These are phyloP conservation scores for Diarsia brunnea DNA, from an alignment of 2,888 invertebrate species.

Conservation along the genomic window DNA sequence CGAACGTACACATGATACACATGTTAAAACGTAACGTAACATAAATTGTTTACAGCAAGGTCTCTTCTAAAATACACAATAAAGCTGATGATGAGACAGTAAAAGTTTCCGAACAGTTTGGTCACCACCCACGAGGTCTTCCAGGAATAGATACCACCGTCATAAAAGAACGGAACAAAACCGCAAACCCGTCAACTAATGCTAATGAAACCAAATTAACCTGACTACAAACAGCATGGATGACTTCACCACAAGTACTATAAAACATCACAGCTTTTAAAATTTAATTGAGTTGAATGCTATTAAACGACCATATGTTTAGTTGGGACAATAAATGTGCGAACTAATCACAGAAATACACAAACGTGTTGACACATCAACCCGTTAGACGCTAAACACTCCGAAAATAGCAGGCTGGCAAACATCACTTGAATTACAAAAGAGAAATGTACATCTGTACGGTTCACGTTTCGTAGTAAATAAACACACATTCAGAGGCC, in stretches of 20 bases:
- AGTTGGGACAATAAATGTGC: constrained; percentile 53
- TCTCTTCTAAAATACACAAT: constrained; percentile 72
- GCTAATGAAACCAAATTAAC: constrained; percentile 82
- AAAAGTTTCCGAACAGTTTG: constrained; percentile 76
- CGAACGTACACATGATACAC: neutral
- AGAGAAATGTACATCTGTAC: constrained; percentile 66
- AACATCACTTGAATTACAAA: constrained; percentile 76
- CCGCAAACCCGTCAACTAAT: constrained; percentile 78
- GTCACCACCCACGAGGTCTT: constrained; percentile 82
- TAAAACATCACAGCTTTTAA: constrained; percentile 52
- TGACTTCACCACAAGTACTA: constrained; percentile 69
- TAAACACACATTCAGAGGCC: constrained; percentile 68
- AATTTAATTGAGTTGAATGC: constrained; percentile 51
- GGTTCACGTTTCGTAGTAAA: constrained; percentile 68
- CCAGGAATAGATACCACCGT: constrained; percentile 82
- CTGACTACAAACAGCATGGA: constrained; percentile 76
- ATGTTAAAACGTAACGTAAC: constrained; percentile 45
- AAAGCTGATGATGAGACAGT: constrained; percentile 79
- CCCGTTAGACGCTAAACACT: constrained; percentile 74
- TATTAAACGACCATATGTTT: constrained; percentile 51
- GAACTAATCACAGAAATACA: constrained; percentile 63
- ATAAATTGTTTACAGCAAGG: constrained; percentile 67
- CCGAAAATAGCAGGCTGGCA: constrained; percentile 81
- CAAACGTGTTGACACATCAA: constrained; percentile 76
- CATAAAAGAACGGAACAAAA: constrained; percentile 82